A percentile compares a stretch with the other conserved stretches of the same genome.
Evolutionary conservation across 2,888 invertebrate genomes (phyloP).

Genomic region (Boloria euphrosyne): DNA sequence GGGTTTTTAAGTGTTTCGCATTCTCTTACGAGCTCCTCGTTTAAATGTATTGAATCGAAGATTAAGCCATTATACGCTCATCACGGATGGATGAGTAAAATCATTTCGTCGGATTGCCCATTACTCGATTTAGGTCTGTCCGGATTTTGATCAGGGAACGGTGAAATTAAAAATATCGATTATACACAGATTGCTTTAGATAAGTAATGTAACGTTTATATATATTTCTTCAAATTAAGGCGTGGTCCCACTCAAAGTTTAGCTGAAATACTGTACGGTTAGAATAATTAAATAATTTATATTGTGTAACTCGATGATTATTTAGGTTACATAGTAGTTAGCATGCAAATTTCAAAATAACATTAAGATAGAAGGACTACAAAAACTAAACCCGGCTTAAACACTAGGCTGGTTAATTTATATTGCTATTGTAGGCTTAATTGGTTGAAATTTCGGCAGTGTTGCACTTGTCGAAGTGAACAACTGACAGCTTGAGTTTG

Average conservation of each 20-base stretch:
- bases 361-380: background rate
- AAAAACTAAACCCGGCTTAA: constrained; percentile 27
- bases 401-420: constrained; percentile 28
- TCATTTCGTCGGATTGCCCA: constrained; percentile 23
- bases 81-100: constrained; percentile 24
- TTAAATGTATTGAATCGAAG: constrained; percentile 40
- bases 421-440: constrained; percentile 37
- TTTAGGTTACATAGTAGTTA: constrained; percentile 9
- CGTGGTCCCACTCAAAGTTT: too few species aligned
- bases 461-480: constrained; percentile 38
- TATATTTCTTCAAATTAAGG: too few species aligned
- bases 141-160: constrained; percentile 5
- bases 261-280: background rate
- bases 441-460: constrained; percentile 38
- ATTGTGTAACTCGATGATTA: background rate
- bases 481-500: constrained; percentile 40
- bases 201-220: background rate
- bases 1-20: constrained; percentile 59
- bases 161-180: constrained; percentile 1
- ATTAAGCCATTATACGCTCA: constrained; percentile 46
- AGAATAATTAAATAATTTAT: background rate
- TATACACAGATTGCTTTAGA: background rate
- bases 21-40: constrained; percentile 53
- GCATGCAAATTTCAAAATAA: constrained; percentile 9
- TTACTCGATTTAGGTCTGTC: constrained; percentile 25